Conservation (phyloP, 1,140 invertebrate species). For the Leptinotarsa texana region DNA sequence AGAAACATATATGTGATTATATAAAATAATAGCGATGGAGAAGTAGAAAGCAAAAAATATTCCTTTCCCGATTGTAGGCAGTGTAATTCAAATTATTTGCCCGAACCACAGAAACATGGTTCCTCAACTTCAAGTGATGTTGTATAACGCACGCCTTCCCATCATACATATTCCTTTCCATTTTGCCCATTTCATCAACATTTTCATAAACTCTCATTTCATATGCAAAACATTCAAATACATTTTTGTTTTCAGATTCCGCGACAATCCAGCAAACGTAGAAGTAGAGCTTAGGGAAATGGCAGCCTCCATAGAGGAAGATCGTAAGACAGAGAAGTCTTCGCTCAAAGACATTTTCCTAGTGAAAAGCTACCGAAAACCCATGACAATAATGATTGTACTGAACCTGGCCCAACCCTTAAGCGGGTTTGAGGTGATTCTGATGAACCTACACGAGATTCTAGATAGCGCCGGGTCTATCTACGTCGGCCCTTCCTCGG, state of each 20-base stretch:
- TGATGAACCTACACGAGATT: conserved; percentile 34
- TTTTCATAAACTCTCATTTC: too few relatives aligned
- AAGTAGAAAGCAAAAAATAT: too few relatives aligned
- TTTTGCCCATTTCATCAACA: too few relatives aligned
- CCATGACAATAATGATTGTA: conserved; percentile 42
- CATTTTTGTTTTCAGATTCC: not conserved
- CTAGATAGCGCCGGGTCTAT: conserved; percentile 28
- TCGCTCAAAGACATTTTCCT: conserved; percentile 32
- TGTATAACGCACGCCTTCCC: too few relatives aligned
- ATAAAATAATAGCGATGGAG: too few relatives aligned
- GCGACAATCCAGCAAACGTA: conserved; percentile 45
- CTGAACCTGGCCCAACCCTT: conserved; percentile 61
- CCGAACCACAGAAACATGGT: too few relatives aligned
- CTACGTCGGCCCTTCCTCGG: conserved; percentile 22
- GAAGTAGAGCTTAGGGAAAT: conserved; percentile 57
- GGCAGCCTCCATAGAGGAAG: conserved; percentile 25
- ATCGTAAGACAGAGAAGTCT: conserved; percentile 32
- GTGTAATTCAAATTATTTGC: too few relatives aligned
- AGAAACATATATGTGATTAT: too few relatives aligned
- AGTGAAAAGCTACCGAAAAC: conserved; percentile 37
- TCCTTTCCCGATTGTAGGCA: too few relatives aligned
- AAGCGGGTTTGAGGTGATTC: conserved; percentile 52
- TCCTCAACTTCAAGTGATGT: too few relatives aligned
- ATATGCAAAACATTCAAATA: conserved; percentile 35
- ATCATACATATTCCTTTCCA: too few relatives aligned